Conservation (phyloP, 2,888 invertebrate species). For the Abscondita cerata region DNA sequence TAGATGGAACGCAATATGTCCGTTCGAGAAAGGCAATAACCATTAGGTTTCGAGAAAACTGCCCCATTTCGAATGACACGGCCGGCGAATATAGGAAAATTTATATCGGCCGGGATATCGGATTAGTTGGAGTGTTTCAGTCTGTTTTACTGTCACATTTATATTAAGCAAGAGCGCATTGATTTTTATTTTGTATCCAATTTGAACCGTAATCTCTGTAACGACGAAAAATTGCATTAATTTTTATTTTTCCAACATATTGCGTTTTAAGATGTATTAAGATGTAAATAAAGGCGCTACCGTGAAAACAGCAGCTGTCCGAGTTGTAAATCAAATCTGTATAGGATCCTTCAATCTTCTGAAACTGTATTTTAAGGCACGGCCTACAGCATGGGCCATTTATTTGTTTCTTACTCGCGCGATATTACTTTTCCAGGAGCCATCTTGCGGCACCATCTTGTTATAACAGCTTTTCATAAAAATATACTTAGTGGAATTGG, state of each 20-base stretch:
- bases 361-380: constrained; percentile 23
- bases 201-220: too few relatives aligned
- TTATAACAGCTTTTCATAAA: constrained; percentile 47
- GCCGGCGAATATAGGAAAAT: constrained; percentile 67
- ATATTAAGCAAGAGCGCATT: constrained; percentile 14
- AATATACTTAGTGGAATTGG: constrained; percentile 46
- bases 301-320: constrained; percentile 23
- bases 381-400: constrained; percentile 39
- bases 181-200: not conserved
- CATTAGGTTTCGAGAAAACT: constrained; percentile 68
- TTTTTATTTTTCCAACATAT: too few relatives aligned
- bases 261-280: too few relatives aligned
- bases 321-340: constrained; percentile 32
- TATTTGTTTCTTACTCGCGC: constrained; percentile 47
- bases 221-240: too few relatives aligned
- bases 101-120: constrained; percentile 60
- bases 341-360: constrained; percentile 22
- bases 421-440: constrained; percentile 47
- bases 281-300: constrained; percentile 14
- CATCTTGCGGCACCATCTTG: constrained; percentile 44
- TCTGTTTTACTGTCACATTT: constrained; percentile 26
- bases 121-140: constrained; percentile 47
- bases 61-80: constrained; percentile 68
- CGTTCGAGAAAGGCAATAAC: constrained; percentile 67
- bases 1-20: constrained; percentile 68